A percentile compares a stretch with the other conserved stretches of the same genome.
Conservation (phyloP, 2,797 vertebrate species). For the Mycteria americana region DNA sequence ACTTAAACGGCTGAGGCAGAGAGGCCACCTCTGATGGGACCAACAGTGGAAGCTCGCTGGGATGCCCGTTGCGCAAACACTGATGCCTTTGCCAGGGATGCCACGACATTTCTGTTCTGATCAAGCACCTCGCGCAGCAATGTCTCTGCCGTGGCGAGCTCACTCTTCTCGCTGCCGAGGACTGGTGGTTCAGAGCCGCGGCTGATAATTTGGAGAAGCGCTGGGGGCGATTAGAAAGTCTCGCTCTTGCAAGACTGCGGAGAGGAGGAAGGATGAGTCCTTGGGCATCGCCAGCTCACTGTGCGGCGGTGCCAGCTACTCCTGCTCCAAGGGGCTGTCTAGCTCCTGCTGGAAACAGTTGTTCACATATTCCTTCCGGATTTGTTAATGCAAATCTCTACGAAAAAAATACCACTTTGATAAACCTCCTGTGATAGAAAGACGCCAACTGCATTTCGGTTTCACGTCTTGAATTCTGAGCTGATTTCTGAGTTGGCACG, state of each 20-base stretch:
- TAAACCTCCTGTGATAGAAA: neutral
- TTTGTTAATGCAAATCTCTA: neutral
- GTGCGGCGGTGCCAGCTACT: rapidly evolving
- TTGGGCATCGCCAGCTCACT: neutral
- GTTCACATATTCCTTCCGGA: neutral
- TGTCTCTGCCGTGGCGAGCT: rapidly evolving
- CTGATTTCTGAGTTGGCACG: neutral
- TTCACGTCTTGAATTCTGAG: neutral
- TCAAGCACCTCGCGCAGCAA: too few relatives aligned
- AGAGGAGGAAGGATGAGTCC: neutral
- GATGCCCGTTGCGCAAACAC: neutral
- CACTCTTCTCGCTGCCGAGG: rapidly evolving
- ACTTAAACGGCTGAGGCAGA: neutral
- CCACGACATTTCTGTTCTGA: neutral
- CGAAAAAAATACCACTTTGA: neutral
- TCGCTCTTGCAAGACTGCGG: rapidly evolving
- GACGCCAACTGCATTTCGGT: neutral
- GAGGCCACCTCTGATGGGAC: neutral
- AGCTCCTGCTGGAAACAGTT: neutral
- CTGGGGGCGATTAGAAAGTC: too few relatives aligned
- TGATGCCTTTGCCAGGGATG: neutral
- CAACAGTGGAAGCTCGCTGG: rapidly evolving
- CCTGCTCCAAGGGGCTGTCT: neutral
- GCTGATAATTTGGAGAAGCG: rapidly evolving
- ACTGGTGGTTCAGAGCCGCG: neutral